Evolutionary conservation across 2,888 invertebrate species (phyloP), one percentile per base, ranked within the genome.

Genomic region (Dolichopus griseipennis): DNA sequence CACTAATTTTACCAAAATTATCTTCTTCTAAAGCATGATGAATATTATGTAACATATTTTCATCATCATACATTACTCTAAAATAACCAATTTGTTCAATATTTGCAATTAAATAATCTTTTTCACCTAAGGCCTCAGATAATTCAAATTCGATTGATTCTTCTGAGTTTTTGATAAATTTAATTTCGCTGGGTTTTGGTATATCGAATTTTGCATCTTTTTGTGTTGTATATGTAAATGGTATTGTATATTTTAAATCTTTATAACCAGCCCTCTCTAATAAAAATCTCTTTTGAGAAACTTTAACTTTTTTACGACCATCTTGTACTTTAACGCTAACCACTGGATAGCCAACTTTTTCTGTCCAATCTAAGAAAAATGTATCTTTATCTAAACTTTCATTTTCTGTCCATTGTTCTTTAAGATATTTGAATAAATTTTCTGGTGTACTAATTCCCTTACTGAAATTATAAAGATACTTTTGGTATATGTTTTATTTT

Each of bases 21-120:
- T 82, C 80, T 1, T 75, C 76, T n/a, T 81, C 79, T 9, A 87
- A 76, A 0, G 74, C 72, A 0, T 68, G 21, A 34, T 74, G 76
- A n/a, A 80, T 77, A 5, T 69, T 72, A 67, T 75, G 72, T 91
- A 91, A 92, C 75, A 89, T 89, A 73, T 88, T 87, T 0, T 75
- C 75, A 0, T 75, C 75, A 0, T 90, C 89, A 73, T 92, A 92
- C 76, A 90, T 89, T 3, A 90, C 88, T 72, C 90, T 83, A 78
- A 88, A 90, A 77, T 78, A 80, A 1, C 79, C 78, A 18, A 75
- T 77, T 72, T 80, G 74, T 69, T 79, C 78, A n/a, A 79, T 72
- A 37, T 81, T 81, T 18, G 74, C 77, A 37, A 81, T 71, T 9
- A 81, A 66, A 81, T 81, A 81, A 3, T 37, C 70, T 4, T 67